Conservation (phyloP, 2,888 invertebrate species). For the Myathropa florea region DNA sequence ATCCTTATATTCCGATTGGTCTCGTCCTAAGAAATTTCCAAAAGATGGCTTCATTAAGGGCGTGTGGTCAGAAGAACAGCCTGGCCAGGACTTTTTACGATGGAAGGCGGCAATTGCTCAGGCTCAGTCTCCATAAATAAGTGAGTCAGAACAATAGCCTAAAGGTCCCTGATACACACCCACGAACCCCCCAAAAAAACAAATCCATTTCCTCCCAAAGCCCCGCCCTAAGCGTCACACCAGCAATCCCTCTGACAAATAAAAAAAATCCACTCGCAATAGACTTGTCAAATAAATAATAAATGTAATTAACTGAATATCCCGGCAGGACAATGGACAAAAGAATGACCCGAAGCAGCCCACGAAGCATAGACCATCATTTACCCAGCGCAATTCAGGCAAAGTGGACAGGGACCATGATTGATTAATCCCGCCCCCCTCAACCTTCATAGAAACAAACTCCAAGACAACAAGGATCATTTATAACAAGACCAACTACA, state of each 20-base stretch:
- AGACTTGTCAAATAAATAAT: slow-evolving; percentile 14
- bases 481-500: not conserved
- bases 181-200: no score
- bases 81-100: no score
- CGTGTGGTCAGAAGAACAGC: no score
- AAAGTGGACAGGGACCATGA: not conserved
- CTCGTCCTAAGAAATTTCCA: no score
- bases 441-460: not conserved
- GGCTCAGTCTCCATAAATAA: no score
- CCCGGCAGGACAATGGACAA: not conserved
- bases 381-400: not conserved
- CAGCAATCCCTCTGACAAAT: not conserved
- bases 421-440: not conserved
- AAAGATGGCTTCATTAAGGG: no score
- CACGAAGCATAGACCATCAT: not conserved
- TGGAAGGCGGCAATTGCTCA: no score
- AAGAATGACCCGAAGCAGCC: not conserved
- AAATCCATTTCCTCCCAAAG: no score
- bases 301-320: slow-evolving; percentile 5
- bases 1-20: no score
- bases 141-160: no score
- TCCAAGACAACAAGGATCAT: not conserved
- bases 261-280: not conserved
- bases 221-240: no score
- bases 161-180: no score